A percentile compares a stretch with the other conserved stretches of the same genome.
These are phyloP conservation scores for Alouatta palliata DNA, from an alignment of 2,113 vertebrate species.

Conservation along the genomic window DNA sequence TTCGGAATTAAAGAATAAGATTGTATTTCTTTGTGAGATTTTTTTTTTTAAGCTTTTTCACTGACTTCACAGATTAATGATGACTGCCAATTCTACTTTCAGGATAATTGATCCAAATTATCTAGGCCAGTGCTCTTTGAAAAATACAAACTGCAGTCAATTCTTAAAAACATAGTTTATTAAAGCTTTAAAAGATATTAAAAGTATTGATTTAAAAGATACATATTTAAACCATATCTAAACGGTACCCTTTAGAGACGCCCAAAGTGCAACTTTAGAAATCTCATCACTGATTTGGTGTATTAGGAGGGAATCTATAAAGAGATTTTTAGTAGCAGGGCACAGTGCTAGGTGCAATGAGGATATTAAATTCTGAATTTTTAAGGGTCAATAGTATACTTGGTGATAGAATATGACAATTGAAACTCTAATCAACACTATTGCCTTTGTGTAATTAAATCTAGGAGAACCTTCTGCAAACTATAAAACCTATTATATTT, in stretches of 20 bases:
- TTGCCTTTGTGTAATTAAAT: constrained; percentile 32
- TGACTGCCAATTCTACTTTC: constrained; percentile 57
- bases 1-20: constrained; percentile 47
- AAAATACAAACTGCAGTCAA: constrained; percentile 44
- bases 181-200: constrained; percentile 5
- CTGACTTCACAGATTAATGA: constrained; percentile 53
- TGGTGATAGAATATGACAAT: background rate
- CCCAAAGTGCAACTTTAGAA: background rate
- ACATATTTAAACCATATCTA: constrained; percentile 26
- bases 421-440: background rate
- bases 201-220: background rate
- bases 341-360: background rate
- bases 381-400: background rate
- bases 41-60: background rate
- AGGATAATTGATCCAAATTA: constrained; percentile 68
- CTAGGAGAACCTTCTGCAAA: constrained; percentile 30
- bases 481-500: constrained; percentile 49
- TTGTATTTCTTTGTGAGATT: background rate
- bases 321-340: background rate
- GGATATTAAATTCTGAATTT: background rate
- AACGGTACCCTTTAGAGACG: background rate
- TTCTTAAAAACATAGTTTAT: constrained; percentile 56
- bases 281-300: background rate
- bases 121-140: constrained; percentile 51
- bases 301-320: background rate